These are phyloP conservation scores for Drosophila azteca DNA, from an alignment of 1,140 invertebrate genomes.

Conservation along the genomic window DNA sequence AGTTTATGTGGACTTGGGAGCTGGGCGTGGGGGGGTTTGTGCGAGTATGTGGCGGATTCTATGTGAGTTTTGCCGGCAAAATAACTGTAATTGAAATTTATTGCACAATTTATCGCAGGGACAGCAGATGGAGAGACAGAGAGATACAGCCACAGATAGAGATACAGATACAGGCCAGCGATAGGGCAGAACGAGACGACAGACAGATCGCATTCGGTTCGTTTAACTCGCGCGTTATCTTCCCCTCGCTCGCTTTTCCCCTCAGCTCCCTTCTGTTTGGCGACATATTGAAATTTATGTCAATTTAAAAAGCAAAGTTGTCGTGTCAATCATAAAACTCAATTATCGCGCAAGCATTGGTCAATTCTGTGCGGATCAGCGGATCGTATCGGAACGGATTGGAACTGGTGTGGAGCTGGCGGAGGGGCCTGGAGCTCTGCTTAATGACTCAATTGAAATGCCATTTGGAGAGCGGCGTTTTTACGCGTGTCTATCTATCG, in stretches of 20 bases:
- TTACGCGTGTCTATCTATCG: conserved; percentile 67
- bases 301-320: conserved; percentile 83
- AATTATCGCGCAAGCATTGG: conserved; percentile 70
- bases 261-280: conserved; percentile 36
- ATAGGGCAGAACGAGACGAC: neutral
- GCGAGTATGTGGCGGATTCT: conserved; percentile 42
- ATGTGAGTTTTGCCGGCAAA: conserved; percentile 60
- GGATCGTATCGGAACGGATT: neutral
- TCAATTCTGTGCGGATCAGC: conserved; percentile 6
- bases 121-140: conserved; percentile 37
- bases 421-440: conserved; percentile 26
- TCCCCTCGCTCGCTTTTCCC: no score
- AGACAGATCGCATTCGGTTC: conserved; percentile 33
- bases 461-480: conserved; percentile 71
- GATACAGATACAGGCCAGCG: conserved; percentile 8
- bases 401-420: neutral
- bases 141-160: neutral
- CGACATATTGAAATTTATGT: conserved; percentile 81
- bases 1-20: conserved; percentile 61
- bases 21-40: conserved; percentile 6
- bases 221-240: conserved; percentile 52
- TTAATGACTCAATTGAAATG: conserved; percentile 80
- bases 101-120: conserved; percentile 77
- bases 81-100: conserved; percentile 82
- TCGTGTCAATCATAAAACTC: conserved; percentile 82